Evolutionary conservation across 2,113 vertebrate genomes (phyloP).

Genomic region (Urocolius indicus): DNA sequence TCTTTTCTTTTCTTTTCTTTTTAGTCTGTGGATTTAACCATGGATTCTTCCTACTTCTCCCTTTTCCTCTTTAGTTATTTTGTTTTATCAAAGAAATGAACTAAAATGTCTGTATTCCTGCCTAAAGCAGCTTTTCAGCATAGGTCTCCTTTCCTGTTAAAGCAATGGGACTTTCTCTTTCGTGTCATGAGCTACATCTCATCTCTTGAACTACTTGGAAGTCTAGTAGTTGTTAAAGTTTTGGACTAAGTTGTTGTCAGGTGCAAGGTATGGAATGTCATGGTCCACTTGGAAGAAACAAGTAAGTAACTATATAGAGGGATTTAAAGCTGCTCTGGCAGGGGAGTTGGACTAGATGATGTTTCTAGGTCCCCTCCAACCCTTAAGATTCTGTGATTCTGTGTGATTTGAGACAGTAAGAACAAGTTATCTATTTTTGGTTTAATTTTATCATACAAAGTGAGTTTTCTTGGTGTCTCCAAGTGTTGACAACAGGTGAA

Average conservation of each 20-base stretch:
- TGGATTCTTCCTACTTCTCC: accelerated
- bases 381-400: too few species aligned
- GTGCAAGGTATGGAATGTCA: not conserved
- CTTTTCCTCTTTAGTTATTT: not conserved
- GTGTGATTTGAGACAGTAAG: not conserved
- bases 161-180: not conserved
- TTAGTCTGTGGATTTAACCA: not conserved
- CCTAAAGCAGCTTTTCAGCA: not conserved
- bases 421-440: not conserved
- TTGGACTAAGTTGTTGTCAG: not conserved
- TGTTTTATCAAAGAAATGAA: not conserved
- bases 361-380: too few species aligned
- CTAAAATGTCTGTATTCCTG: not conserved
- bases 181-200: not conserved
- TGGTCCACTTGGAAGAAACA: not conserved
- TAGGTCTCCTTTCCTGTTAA: not conserved
- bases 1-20: not conserved
- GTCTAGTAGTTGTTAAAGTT: not conserved
- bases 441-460: not conserved
- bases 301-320: not conserved
- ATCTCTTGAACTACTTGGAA: not conserved
- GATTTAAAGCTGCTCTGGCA: not conserved
- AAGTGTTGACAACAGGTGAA: not conserved
- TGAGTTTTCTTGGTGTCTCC: not conserved
- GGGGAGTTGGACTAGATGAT: too few species aligned